Percentiles rank a stretch among this genome's conserved stretches.
phyloP scores from a whole-genome alignment of 2,888 invertebrate species.

The Campopleginae sp. region DNA sequence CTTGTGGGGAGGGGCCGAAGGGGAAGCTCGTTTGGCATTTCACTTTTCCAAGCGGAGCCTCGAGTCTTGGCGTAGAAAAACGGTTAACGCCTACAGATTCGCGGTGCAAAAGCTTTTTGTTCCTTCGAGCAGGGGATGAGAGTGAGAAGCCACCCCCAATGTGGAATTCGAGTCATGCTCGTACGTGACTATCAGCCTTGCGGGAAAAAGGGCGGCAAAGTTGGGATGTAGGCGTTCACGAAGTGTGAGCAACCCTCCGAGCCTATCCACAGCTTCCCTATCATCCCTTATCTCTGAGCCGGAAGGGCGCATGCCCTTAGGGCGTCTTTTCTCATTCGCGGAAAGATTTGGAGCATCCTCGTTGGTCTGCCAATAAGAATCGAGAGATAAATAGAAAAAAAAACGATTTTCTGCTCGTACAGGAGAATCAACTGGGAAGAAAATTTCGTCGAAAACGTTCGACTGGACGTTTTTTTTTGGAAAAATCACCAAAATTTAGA shows the following conservation, averaged over 20 bases:
- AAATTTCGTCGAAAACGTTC: too few relatives aligned
- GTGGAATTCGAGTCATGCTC: slow-evolving; percentile 1
- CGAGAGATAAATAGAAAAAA: too few relatives aligned
- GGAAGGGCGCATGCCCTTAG: slow-evolving; percentile 54
- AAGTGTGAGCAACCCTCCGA: slow-evolving; percentile 46
- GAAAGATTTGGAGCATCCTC: slow-evolving; percentile 9
- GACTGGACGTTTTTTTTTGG: too few relatives aligned
- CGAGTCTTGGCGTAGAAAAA: slow-evolving; percentile 16
- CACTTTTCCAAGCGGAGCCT: slow-evolving; percentile 47
- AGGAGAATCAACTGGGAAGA: too few relatives aligned
- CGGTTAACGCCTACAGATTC: slow-evolving; percentile 50
- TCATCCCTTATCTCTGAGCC: slow-evolving; percentile 22
- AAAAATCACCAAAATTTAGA: too few relatives aligned
- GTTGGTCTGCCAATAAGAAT: too few relatives aligned
- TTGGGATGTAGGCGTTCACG: slow-evolving; percentile 32
- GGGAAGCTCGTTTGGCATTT: slow-evolving; percentile 40
- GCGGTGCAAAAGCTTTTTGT: background rate
- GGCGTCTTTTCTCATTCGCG: slow-evolving; percentile 52
- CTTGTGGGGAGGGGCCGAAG: background rate
- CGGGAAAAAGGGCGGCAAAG: slow-evolving; percentile 22
- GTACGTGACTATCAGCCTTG: background rate
- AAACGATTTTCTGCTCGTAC: too few relatives aligned
- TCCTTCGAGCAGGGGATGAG: slow-evolving; percentile 37
- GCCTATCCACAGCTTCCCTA: slow-evolving; percentile 34
- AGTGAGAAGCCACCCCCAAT: slow-evolving; percentile 48